These are phyloP conservation scores for Ormyrus labotus DNA, from an alignment of 2,888 invertebrate species.

Conservation along the genomic window DNA sequence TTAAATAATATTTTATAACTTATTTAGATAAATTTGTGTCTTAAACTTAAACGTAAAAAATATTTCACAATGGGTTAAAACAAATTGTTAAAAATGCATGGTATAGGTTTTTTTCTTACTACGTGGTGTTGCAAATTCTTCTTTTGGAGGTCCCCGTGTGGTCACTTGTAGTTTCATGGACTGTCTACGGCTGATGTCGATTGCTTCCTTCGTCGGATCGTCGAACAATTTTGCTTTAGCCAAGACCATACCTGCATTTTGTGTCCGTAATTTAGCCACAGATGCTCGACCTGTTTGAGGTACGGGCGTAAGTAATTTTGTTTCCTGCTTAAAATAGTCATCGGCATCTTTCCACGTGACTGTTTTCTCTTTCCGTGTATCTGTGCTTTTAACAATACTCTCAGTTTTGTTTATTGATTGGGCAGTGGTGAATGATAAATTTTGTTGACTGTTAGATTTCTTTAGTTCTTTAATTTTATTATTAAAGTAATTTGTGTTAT, in stretches of 20 bases:
- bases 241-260: slow-evolving; percentile 88
- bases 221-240: slow-evolving; percentile 88
- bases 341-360: slow-evolving; percentile 78
- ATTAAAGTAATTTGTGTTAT: slow-evolving; percentile 67
- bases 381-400: slow-evolving; percentile 41
- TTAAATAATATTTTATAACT: background rate
- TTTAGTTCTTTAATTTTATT: slow-evolving; percentile 69
- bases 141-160: slow-evolving; percentile 18
- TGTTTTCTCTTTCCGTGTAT: slow-evolving; percentile 58
- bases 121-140: slow-evolving; percentile 40
- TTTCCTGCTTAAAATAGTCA: slow-evolving; percentile 78
- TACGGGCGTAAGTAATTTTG: slow-evolving; percentile 67
- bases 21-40: background rate
- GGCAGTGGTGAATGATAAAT: slow-evolving; percentile 55
- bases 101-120: slow-evolving; percentile 16
- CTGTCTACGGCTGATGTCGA: slow-evolving; percentile 42
- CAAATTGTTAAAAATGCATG: background rate
- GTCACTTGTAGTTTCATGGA: slow-evolving; percentile 40
- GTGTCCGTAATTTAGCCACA: slow-evolving; percentile 83
- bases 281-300: slow-evolving; percentile 82
- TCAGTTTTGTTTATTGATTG: background rate
- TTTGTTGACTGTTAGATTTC: slow-evolving; percentile 67
- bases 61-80: background rate
- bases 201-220: slow-evolving; percentile 67
- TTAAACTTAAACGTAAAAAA: background rate